Conservation (phyloP, 2,797 vertebrate genomes). For the Argentina silus region DNA sequence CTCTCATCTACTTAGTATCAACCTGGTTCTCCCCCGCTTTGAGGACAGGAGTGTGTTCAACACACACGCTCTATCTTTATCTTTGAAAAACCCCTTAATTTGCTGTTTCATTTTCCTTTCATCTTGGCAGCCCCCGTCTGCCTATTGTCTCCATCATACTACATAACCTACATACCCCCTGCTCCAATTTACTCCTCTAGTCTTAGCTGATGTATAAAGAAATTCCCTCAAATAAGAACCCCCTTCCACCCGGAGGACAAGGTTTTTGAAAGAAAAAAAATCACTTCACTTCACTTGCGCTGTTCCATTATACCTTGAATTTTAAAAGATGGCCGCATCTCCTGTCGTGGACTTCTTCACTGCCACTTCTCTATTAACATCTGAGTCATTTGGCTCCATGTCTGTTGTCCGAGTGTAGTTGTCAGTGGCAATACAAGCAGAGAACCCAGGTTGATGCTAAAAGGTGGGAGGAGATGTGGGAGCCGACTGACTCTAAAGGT, state of each 20-base stretch:
- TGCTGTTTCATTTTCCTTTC: conserved; percentile 4
- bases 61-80: conserved; percentile 17
- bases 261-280: not conserved
- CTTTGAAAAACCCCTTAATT: conserved; percentile 45
- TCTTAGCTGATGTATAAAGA: not conserved
- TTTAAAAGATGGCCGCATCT: not conserved
- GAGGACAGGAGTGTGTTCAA: not conserved
- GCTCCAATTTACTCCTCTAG: not conserved
- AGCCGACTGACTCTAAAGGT: not conserved
- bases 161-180: not conserved
- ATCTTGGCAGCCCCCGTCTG: conserved; percentile 8
- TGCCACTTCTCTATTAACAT: not conserved
- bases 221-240: not conserved
- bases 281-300: too few species aligned
- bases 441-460: too few species aligned
- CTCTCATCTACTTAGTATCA: too few species aligned
- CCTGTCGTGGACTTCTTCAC: not conserved
- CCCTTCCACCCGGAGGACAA: not conserved
- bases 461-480: too few species aligned
- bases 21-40: too few species aligned
- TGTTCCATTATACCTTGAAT: too few species aligned
- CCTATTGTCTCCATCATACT: conserved; percentile 29
- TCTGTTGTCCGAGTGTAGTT: not conserved
- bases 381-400: not conserved
- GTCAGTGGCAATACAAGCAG: not conserved